Evolutionary conservation across 2,113 vertebrate species (phyloP).

Genomic region (Callocephalon fimbriatum): DNA sequence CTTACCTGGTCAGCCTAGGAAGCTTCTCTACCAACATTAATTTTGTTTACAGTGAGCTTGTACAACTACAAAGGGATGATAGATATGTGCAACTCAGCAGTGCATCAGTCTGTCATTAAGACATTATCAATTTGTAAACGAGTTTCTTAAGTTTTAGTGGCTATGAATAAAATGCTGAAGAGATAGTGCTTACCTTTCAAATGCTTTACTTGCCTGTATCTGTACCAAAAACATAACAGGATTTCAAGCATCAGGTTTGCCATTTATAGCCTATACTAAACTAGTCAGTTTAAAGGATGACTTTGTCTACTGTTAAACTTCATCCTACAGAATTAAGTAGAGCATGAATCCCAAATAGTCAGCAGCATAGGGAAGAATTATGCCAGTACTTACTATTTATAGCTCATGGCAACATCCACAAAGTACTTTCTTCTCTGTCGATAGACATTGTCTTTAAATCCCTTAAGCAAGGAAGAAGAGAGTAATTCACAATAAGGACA

Average conservation of each 20-base stretch:
- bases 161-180: background rate
- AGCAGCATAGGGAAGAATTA: slow-evolving; percentile 46
- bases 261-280: slow-evolving; percentile 21
- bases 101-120: background rate
- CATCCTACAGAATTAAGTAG: slow-evolving; percentile 35
- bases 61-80: rapidly evolving
- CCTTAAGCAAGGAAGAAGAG: slow-evolving; percentile 81
- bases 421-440: slow-evolving; percentile 97
- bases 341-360: slow-evolving; percentile 47
- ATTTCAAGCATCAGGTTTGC: slow-evolving; percentile 37
- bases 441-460: slow-evolving; percentile 97
- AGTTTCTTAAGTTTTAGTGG: background rate
- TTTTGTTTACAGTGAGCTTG: background rate
- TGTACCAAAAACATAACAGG: background rate
- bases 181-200: background rate
- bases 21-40: background rate
- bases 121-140: background rate
- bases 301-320: slow-evolving; percentile 29
- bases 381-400: slow-evolving; percentile 92
- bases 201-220: background rate
- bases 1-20: background rate
- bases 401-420: slow-evolving; percentile 97
- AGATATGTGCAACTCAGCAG: background rate
- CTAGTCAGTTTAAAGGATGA: slow-evolving; percentile 30
- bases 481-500: slow-evolving; percentile 47